Conservation (phyloP, 2,113 vertebrate genomes). For the Macquaria australasica region DNA sequence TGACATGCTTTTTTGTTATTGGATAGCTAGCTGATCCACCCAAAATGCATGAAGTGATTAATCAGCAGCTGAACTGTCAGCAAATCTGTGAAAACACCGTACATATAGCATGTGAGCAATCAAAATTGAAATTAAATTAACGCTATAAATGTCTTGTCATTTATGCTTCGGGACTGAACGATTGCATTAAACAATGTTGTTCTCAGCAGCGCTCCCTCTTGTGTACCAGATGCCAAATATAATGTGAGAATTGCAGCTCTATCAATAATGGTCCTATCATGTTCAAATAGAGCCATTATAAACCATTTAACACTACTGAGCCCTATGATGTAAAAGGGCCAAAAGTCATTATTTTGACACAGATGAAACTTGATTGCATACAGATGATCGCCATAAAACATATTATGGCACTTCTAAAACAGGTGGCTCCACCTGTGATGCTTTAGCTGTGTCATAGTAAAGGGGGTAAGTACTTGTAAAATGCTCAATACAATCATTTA, state of each 20-base stretch:
- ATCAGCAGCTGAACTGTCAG: neutral
- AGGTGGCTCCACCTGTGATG: constrained; percentile 6
- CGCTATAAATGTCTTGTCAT: neutral
- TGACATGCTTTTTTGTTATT: neutral
- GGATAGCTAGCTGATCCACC: neutral
- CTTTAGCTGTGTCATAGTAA: neutral
- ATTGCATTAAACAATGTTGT: neutral
- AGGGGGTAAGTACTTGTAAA: neutral
- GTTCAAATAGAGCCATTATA: neutral
- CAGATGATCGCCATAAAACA: neutral
- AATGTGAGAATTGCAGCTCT: neutral
- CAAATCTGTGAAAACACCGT: neutral
- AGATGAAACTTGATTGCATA: neutral
- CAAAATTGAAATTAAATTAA: neutral
- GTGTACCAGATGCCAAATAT: neutral
- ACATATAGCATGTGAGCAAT: neutral
- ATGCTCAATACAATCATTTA: neutral
- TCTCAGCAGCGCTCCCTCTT: neutral
- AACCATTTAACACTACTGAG: neutral
- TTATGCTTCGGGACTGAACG: neutral
- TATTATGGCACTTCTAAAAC: neutral
- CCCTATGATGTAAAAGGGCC: neutral
- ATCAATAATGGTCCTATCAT: neutral
- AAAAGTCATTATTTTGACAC: neutral
- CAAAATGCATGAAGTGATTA: no score